phyloP scores from a whole-genome alignment of 2,888 invertebrate genomes.

The Cremastinae sp. region DNA sequence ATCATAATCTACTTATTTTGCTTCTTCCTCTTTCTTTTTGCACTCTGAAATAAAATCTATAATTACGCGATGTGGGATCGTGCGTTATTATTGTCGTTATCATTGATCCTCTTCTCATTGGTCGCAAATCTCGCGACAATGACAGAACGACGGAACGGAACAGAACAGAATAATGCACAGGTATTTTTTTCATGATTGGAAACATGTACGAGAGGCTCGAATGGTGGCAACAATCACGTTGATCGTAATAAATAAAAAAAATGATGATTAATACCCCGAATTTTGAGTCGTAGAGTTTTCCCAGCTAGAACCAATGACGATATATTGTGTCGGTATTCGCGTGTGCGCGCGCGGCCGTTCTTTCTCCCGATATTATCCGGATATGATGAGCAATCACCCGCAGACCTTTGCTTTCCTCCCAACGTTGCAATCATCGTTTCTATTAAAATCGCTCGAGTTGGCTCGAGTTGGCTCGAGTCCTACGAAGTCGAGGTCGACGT shows the following conservation, averaged over 20 bases:
- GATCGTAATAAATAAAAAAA: constrained; percentile 20
- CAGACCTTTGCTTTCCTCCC: constrained; percentile 56
- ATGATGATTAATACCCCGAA: constrained; percentile 44
- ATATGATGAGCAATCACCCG: constrained; percentile 53
- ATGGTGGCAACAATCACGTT: constrained; percentile 37
- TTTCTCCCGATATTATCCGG: constrained; percentile 22
- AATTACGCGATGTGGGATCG: constrained; percentile 1
- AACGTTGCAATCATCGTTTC: constrained; percentile 32
- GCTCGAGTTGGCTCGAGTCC: constrained; percentile 53
- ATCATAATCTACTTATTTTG: neutral
- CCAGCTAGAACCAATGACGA: constrained; percentile 50
- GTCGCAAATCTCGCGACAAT: constrained; percentile 1
- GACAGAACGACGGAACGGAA: neutral
- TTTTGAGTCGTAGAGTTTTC: constrained; percentile 60
- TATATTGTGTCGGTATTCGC: constrained; percentile 40
- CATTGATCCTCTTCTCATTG: constrained; percentile 28
- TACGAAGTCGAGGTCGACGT: constrained; percentile 77
- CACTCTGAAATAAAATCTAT: constrained; percentile 1
- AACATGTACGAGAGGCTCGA: constrained; percentile 38
- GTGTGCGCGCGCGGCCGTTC: constrained; percentile 24
- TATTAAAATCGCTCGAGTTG: constrained; percentile 34
- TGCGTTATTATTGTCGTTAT: constrained; percentile 44
- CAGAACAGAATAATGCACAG: too few relatives aligned
- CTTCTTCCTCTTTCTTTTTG: neutral
- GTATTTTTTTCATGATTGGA: constrained; percentile 28